Evolutionary conservation across 1,140 invertebrate genomes (phyloP), one percentile per base, ranked within the genome.

Genomic region (Whitmania pigra): DNA sequence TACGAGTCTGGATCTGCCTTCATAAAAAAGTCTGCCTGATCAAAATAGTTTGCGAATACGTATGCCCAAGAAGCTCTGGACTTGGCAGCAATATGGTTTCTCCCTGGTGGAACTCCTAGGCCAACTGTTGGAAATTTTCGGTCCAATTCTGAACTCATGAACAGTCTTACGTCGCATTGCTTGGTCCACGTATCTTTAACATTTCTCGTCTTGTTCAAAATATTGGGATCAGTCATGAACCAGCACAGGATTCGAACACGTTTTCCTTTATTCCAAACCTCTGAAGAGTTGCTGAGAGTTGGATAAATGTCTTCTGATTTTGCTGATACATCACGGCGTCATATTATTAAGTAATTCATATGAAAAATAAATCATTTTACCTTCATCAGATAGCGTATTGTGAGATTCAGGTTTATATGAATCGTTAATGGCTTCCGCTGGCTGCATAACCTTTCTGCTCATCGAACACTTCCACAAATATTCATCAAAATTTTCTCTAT

Each of bases 91-190:
- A 80, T 67, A 69, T 78, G 77, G 29, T 77, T 73, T 49, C 78
- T 31, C 0, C 79, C 79, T 67, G 78, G 77, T 27, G 3, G 20
- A 11, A 71, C 69, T n/a, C 22, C 31, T 22, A 71, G 40, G 9
- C 77, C 79, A 36, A 80, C 74, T 0, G 77, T 77, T 25, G 79
- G 79, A 69, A 80, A 77, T 7, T 63, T 74, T 22, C 9, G 9
- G 53, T 79, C 77, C 31, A 69, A 75, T 31, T 31, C 70, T 0
- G 79, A 80, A 72, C 79, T 80, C 60, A 80, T 76, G 53, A 78
- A 80, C 11, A 80, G 67, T 11, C 77, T 40, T n/a, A 74, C 22
- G 49, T 71, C 40, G 31, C 69, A 71, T 17, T 43, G 36, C 31
- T 54, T 49, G n/a, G 22, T 55, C 69, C 69, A 71, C n/a, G 69